Base-by-base conservation (phyloP, 2,113 vertebrate genomes). In the Cyanoderma ruficeps region DNA sequence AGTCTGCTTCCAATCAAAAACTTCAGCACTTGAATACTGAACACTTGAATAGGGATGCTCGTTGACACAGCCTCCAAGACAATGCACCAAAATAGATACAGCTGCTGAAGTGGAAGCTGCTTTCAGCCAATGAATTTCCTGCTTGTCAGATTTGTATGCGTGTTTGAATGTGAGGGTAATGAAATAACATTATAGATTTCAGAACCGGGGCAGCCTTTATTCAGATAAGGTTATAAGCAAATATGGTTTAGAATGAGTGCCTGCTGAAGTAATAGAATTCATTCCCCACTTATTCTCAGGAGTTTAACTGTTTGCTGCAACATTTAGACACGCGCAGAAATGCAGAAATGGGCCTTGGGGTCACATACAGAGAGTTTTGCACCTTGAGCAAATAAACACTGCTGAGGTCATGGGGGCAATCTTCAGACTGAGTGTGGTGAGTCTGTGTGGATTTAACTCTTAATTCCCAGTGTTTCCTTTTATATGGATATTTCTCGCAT, bases 161-260 rank as follows among this genome's bases (percentile, higher is more conserved):
- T 35, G 79, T 90, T 86, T 89, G 79, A 95, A 83, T 88, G 88
- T 30, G 76, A 94, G 86, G 52, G 79, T 92, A 97, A 96, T 92
- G 90, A 95, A 95, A 95, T 87, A 88, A 95, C 90, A 92, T 96
- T 71, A 94, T 28, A 89, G 93, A 90, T 87, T 92, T 92, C 79
- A 94, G 93, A 95, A 96, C 49, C 86, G 71, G 90, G 72, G 83
- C 83, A 93, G 92, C 65, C 79, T 93, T 92, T 93, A 81, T 93
- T 86, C 92, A 88, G 71, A 93, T 86, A 83, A 92, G 79, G 90
- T 95, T 95, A 94, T 78, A 93, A 88, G 88, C 76, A 92, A 93
- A 90, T 70, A 89, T 41, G 44, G 44, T 93, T 94, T 82, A 25
- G 72, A 88, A 83, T 64, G 60, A 91, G 52, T 33, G 84, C 35